Percentiles rank a stretch among this genome's conserved stretches.
Evolutionary conservation across 2,888 invertebrate species (phyloP).

Genomic region (Zonitis immaculata): DNA sequence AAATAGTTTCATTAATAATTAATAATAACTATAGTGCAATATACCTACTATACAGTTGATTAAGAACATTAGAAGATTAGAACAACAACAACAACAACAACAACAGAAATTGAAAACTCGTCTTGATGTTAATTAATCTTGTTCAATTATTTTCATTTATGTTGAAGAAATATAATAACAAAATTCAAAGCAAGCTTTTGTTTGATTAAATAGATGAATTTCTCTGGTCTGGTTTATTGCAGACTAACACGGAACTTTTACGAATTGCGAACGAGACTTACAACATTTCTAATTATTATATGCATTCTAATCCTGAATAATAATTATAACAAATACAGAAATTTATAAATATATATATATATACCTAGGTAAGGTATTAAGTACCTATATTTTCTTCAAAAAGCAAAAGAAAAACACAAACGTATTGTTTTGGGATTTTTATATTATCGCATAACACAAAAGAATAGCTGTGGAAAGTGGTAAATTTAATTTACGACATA

Average conservation of each 20-base stretch:
- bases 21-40: no score
- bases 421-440: not conserved
- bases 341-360: no score
- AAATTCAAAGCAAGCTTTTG: not conserved
- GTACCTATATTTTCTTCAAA: no score
- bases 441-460: conserved; percentile 8
- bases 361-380: no score
- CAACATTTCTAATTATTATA: not conserved
- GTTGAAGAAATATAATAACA: not conserved
- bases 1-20: not conserved
- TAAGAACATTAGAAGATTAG: not conserved
- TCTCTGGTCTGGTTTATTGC: not conserved
- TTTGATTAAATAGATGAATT: not conserved
- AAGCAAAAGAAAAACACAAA: no score
- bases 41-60: no score
- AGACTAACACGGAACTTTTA: not conserved
- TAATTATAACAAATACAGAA: no score
- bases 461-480: conserved; percentile 10
- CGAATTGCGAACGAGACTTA: not conserved
- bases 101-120: not conserved
- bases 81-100: not conserved
- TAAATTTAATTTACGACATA: conserved; percentile 33
- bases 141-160: not conserved
- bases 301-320: not conserved
- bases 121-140: not conserved